Base-by-base conservation (phyloP, 2,888 invertebrate genomes). In the Drosophila austrosaltans region DNA sequence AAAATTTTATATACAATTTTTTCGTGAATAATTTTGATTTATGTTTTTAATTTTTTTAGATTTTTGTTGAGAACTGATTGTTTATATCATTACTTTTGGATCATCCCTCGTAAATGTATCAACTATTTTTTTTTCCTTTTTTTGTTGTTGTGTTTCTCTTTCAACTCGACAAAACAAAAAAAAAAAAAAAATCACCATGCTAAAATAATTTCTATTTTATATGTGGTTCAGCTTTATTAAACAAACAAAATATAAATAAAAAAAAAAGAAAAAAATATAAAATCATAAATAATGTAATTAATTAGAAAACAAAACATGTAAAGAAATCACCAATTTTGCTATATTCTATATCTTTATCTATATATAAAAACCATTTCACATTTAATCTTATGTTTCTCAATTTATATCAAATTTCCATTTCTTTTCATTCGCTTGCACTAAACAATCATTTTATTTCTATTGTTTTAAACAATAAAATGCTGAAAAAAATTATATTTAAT, bases 151-250 rank as follows among this genome's bases (percentile, higher is more conserved):
- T 72, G 72, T 73, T 71, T 66, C 16, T 79, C 69, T 73, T 70
- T 70, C 77, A 67, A 12, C 36, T 36, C 20, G 36, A 57, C 56
- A 57, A 20, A 62, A 72, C 0, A 62, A 28, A 40, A 22, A 48
- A 56, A 67, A 76, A 58, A 22, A 53, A 57, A 67, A 64, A 78
- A 67, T 92, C 92, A 91, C 92, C 92, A 92, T 89, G 83, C 91
- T 92, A 90, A 92, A 92, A 92, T 91, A 91, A 92, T 92, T 92
- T 92, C 92, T 92, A 86, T 91, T 91, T 92, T 92, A 92, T 92
- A 91, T 92, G 92, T 92, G 92, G 92, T 92, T 91, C 92, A 92
- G 92, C 92, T 92, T 92, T 92, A 91, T 91, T 84, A 70, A 28
- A 53, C 53, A 78, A 76, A 66, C 25, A 61, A 75, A 81, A 79